These are phyloP conservation scores for Lepilemur septentrionalis DNA, from an alignment of 2,797 vertebrate genomes.

Conservation along the genomic window DNA sequence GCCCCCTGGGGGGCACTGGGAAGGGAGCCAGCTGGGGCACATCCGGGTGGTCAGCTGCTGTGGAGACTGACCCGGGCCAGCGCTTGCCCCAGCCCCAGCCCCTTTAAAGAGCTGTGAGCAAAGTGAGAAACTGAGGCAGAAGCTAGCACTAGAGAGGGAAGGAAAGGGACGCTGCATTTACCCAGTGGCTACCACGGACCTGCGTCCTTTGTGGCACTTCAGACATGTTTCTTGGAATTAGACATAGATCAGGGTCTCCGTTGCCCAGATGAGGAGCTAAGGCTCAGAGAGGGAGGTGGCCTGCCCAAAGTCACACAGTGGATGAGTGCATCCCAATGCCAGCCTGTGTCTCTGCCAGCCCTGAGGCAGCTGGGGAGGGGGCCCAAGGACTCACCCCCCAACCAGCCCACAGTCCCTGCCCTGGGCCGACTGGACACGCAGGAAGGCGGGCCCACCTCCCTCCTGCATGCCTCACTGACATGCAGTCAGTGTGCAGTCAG, in stretches of 20 bases:
- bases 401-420: too few relatives aligned
- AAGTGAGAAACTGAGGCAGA: not conserved
- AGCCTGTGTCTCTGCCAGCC: not conserved
- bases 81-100: not conserved
- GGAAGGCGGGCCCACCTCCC: not conserved
- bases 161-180: not conserved
- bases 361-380: not conserved
- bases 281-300: not conserved
- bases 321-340: not conserved
- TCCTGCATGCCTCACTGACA: not conserved
- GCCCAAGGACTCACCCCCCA: not conserved
- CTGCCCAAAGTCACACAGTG: not conserved
- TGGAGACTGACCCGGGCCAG: not conserved
- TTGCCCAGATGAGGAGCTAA: not conserved
- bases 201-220: not conserved
- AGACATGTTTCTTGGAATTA: not conserved
- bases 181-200: rapidly evolving
- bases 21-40: not conserved
- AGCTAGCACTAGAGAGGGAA: not conserved
- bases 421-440: not conserved
- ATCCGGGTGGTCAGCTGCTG: not conserved
- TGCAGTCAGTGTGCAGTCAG: too few relatives aligned
- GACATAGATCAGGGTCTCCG: not conserved
- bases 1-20: too few relatives aligned
- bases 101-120: not conserved